These are phyloP conservation scores for Sesia bembeciformis DNA, from an alignment of 2,888 invertebrate species.

Conservation along the genomic window DNA sequence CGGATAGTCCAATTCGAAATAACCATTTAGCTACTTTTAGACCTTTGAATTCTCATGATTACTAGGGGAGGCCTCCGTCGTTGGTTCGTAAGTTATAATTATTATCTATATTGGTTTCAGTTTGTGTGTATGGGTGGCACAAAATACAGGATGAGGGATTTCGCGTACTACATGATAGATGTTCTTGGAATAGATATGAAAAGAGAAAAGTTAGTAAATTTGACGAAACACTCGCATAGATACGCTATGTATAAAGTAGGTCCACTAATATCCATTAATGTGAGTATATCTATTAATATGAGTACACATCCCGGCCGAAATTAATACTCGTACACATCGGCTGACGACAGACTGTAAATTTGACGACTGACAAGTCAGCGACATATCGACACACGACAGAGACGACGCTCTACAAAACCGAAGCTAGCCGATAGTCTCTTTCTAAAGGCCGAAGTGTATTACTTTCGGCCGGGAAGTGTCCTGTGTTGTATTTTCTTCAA, in stretches of 20 bases:
- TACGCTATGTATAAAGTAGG: conserved; percentile 81
- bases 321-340: not conserved
- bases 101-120: conserved; percentile 37
- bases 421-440: no score
- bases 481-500: no score
- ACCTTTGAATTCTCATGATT: no score
- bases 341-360: not conserved
- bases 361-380: not conserved
- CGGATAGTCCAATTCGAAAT: no score
- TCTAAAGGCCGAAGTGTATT: no score
- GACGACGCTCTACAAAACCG: not conserved
- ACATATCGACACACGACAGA: not conserved
- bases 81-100: no score
- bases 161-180: conserved; percentile 71
- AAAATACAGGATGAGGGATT: conserved; percentile 76
- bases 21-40: no score
- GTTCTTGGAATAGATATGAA: conserved; percentile 54
- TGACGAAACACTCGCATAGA: conserved; percentile 74
- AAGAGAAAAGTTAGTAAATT: conserved; percentile 58
- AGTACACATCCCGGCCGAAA: not conserved
- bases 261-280: conserved; percentile 76
- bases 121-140: conserved; percentile 83
- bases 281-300: conserved; percentile 46
- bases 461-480: no score
- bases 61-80: no score